Conservation (phyloP, 2,888 invertebrate genomes). For the Elegia similella region DNA sequence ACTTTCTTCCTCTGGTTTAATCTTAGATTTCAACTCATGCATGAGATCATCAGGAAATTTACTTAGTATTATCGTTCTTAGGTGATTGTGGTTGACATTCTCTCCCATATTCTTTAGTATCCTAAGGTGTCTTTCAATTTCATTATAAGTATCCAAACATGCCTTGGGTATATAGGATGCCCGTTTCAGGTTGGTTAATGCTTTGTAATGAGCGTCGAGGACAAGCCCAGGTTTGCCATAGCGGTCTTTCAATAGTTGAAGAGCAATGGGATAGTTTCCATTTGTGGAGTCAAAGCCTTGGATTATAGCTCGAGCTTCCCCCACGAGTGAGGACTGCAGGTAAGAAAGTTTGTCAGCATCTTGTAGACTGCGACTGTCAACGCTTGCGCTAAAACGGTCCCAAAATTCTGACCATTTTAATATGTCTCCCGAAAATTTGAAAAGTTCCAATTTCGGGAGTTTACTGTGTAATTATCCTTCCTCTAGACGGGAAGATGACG, state of each 20-base stretch:
- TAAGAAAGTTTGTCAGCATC: slow-evolving; percentile 32
- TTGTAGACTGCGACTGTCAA: no score
- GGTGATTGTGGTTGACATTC: slow-evolving; percentile 29
- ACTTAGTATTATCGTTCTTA: slow-evolving; percentile 18
- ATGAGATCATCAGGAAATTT: slow-evolving; percentile 18
- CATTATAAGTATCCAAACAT: slow-evolving; percentile 23
- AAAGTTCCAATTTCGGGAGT: no score
- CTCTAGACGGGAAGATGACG: no score
- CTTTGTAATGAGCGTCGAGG: slow-evolving; percentile 28
- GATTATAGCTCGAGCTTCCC: slow-evolving; percentile 21
- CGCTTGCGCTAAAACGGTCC: slow-evolving; percentile 30
- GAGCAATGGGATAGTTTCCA: slow-evolving; percentile 23
- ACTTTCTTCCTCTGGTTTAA: background rate
- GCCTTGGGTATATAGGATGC: background rate
- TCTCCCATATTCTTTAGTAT: slow-evolving; percentile 31
- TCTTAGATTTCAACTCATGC: slow-evolving; percentile 9
- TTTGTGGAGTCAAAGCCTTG: slow-evolving; percentile 28
- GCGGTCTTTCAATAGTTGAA: slow-evolving; percentile 8
- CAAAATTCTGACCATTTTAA: slow-evolving; percentile 31
- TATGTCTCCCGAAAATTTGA: slow-evolving; percentile 1
- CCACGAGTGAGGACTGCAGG: slow-evolving; percentile 26
- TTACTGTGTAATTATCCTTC: no score
- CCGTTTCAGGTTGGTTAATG: slow-evolving; percentile 24
- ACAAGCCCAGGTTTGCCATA: slow-evolving; percentile 20
- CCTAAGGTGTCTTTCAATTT: slow-evolving; percentile 30